Base-by-base conservation (phyloP, 2,113 vertebrate genomes). In the Lutjanus erythropterus region DNA sequence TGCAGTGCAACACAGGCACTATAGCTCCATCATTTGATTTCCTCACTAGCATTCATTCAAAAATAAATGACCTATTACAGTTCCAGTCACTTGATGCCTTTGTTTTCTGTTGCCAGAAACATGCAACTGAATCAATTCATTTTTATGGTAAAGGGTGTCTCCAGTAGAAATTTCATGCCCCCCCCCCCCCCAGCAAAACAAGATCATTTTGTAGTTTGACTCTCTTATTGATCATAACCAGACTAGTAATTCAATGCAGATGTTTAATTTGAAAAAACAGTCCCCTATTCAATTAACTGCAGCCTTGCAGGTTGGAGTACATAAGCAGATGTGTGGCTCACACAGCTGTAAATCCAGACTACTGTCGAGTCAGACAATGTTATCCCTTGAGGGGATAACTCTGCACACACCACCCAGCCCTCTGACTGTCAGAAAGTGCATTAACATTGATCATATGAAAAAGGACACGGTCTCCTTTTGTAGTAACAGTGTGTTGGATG, bases 401-500 rank as follows among this genome's bases (percentile, higher is more conserved):
- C 29, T 60, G 42, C 21, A 59, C 66, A 44, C 78, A 81, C 29
- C 68, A 64, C 49, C 52, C 14, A 64, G 39, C 73, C 47, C 69
- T 67, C 55, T 73, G 35, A 53, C 71, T 67, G 68, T 68, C 75
- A 84, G 47, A 73, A 86, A 89, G 27, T 80, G 56, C 82, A 86
- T 91, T 81, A 85, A 53, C 64, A 86, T 87, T 78, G 85, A 86
- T 83, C 62, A 80, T 39, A 68, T 52, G 33, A 85, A 80, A 88
- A 75, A 77, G 31, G n/a, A 72, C 41, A 74, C 65, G 0, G 66
- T 82, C 70, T 61, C 41, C 49, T 66, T 64, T 77, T 33, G 35
- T 19, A 41, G 41, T 9, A 41, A 47, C 23, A 41, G 15, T 70
- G 27, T 46, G 16, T 66, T 49, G 12, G 62, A 79, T 67, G 3